phyloP scores from a whole-genome alignment of 1,140 invertebrate species.

The Streblospio benedicti region DNA sequence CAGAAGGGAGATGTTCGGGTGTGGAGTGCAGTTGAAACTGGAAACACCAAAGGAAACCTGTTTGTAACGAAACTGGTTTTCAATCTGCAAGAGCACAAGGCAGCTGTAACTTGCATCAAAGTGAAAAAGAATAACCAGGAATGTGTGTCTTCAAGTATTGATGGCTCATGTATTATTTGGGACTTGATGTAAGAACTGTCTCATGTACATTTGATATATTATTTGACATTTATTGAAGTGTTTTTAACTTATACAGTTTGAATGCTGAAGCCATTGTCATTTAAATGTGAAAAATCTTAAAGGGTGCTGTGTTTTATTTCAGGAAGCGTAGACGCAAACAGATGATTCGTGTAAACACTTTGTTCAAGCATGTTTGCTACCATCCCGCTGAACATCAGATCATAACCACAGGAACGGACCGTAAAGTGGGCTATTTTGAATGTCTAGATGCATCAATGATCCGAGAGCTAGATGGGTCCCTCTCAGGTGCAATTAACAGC shows the following conservation, averaged over 20 bases:
- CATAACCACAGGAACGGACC: slow-evolving; percentile 75
- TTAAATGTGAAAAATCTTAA: background rate
- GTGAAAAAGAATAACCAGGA: slow-evolving; percentile 66
- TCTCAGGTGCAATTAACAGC: slow-evolving; percentile 66
- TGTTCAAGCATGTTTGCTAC: slow-evolving; percentile 74
- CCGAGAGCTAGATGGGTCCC: slow-evolving; percentile 72
- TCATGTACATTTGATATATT: background rate
- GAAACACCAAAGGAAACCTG: background rate
- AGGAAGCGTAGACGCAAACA: slow-evolving; percentile 63
- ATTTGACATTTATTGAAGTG: background rate
- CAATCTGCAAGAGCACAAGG: slow-evolving; percentile 83
- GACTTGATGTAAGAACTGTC: slow-evolving; percentile 58
- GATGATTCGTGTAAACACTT: slow-evolving; percentile 76
- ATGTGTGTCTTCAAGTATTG: slow-evolving; percentile 74
- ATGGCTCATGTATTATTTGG: slow-evolving; percentile 88
- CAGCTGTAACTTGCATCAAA: slow-evolving; percentile 70
- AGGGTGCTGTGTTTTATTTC: slow-evolving; percentile 18
- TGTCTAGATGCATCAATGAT: slow-evolving; percentile 65
- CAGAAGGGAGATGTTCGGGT: slow-evolving; percentile 11
- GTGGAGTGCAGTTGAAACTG: slow-evolving; percentile 10
- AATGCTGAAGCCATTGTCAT: background rate
- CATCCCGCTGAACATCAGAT: slow-evolving; percentile 71
- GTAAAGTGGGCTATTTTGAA: slow-evolving; percentile 84
- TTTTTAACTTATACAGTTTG: background rate
- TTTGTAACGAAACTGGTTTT: slow-evolving; percentile 38